Conservation (phyloP, 2,113 vertebrate species). For the Equus przewalskii region DNA sequence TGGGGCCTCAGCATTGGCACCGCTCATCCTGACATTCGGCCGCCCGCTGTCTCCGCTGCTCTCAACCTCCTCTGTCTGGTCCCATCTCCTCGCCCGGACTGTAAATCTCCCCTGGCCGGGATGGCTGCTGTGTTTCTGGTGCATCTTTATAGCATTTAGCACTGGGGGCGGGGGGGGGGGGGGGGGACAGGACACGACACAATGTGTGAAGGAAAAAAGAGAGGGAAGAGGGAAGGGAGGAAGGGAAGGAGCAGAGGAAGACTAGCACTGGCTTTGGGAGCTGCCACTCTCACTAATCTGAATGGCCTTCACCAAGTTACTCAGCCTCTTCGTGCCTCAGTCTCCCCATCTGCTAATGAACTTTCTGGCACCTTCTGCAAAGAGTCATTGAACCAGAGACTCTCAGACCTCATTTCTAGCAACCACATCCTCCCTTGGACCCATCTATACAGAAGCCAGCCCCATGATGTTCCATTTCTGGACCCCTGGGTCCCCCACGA, state of each 20-base stretch:
- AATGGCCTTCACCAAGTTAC: background rate
- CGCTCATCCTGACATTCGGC: background rate
- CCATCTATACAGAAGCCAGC: background rate
- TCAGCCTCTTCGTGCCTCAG: background rate
- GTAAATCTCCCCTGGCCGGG: background rate
- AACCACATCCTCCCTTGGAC: background rate
- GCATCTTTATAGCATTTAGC: background rate
- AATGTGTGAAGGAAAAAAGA: background rate
- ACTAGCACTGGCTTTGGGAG: background rate
- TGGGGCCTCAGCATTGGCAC: background rate
- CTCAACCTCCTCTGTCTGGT: background rate
- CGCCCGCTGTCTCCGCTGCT: background rate
- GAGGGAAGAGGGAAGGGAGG: too few species aligned
- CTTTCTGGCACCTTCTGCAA: background rate
- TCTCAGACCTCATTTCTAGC: background rate
- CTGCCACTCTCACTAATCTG: background rate
- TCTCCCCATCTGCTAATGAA: background rate
- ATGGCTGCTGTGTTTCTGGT: background rate
- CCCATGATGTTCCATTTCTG: background rate
- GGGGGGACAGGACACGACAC: background rate
- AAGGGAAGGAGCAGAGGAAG: background rate
- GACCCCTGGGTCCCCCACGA: background rate
- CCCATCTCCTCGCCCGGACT: background rate
- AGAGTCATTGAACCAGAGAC: background rate
- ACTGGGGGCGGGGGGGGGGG: fast-evolving